phyloP scores from a whole-genome alignment of 2,113 vertebrate genomes.

The Tychaedon coryphoeus region DNA sequence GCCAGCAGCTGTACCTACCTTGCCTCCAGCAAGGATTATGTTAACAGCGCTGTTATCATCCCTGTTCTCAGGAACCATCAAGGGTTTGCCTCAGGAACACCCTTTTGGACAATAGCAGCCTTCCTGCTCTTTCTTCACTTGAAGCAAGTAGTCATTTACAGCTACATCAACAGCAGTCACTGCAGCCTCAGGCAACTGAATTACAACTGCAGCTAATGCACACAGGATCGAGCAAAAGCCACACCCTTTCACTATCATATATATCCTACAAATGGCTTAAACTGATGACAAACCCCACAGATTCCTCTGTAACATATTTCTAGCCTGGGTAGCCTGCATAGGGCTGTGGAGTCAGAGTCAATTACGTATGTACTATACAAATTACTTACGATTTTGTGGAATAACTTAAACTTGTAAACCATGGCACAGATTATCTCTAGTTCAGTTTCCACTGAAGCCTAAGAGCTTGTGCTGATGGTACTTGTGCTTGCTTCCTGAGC shows the following conservation, averaged over 20 bases:
- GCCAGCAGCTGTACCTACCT: background rate
- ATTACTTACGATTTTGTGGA: background rate
- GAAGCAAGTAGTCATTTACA: background rate
- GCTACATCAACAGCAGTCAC: background rate
- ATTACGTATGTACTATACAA: background rate
- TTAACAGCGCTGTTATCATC: background rate
- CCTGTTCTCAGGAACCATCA: background rate
- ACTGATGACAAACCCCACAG: background rate
- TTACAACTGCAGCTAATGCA: background rate
- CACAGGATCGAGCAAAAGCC: background rate
- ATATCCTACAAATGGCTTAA: background rate
- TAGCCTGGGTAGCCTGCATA: background rate
- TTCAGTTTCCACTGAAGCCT: background rate
- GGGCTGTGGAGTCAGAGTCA: background rate
- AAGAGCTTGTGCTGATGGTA: background rate
- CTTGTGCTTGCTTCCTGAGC: background rate
- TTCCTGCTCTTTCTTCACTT: background rate
- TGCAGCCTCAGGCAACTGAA: background rate
- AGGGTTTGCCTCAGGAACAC: background rate
- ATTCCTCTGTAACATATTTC: background rate
- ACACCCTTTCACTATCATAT: background rate
- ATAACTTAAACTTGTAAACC: background rate
- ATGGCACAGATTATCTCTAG: background rate
- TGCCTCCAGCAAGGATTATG: background rate
- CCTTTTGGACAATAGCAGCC: background rate